These are phyloP conservation scores for Engraulis encrasicolus DNA, from an alignment of 2,113 vertebrate species.

Conservation along the genomic window DNA sequence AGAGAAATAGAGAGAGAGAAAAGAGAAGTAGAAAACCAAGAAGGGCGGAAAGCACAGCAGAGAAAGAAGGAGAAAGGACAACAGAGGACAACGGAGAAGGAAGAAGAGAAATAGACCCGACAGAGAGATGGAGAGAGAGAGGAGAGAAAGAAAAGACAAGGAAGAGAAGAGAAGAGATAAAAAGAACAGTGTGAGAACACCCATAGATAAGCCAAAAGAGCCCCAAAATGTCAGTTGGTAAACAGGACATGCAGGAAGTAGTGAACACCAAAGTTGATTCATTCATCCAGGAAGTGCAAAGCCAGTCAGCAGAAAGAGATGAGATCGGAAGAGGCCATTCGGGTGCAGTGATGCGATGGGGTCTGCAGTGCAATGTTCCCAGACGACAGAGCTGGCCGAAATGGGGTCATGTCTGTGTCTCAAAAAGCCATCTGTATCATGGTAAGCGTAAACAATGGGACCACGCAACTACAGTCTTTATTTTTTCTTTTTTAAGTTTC, in stretches of 20 bases:
- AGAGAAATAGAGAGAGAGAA: slow-evolving; percentile 10
- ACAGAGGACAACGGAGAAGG: not conserved
- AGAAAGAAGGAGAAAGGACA: no score
- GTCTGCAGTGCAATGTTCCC: no score
- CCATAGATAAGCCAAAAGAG: not conserved
- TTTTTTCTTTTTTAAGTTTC: no score
- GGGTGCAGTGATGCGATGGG: not conserved
- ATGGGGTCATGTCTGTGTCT: no score
- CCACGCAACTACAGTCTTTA: no score
- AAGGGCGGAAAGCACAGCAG: not conserved
- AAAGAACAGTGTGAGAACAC: slow-evolving; percentile 10
- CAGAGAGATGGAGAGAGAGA: slow-evolving; percentile 12
- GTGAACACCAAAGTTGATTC: not conserved
- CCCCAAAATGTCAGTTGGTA: not conserved
- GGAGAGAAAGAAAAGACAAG: not conserved
- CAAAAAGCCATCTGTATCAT: no score
- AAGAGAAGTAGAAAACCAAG: not conserved
- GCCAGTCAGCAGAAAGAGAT: not conserved
- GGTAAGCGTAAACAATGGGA: no score
- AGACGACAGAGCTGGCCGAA: not conserved
- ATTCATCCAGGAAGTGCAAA: not conserved
- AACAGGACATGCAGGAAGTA: not conserved
- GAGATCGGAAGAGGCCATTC: slow-evolving; percentile 11
- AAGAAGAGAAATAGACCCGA: slow-evolving; percentile 20
- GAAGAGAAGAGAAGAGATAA: not conserved